phyloP scores from a whole-genome alignment of 2,888 invertebrate genomes.

The Ametastegia equiseti region DNA sequence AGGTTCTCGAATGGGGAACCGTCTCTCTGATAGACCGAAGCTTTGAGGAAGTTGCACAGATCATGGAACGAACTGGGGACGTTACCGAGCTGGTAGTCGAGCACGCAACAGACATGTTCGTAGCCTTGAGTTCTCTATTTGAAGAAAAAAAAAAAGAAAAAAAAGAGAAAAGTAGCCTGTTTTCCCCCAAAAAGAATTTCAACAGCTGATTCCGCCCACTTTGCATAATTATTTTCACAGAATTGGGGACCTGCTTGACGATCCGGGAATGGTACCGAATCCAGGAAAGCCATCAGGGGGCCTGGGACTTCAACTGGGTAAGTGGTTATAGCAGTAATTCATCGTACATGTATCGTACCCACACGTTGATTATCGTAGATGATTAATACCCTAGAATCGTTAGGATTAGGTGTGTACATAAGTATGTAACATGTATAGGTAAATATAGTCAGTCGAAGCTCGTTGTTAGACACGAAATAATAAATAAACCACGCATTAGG shows the following conservation, averaged over 20 bases:
- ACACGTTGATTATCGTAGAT: background rate
- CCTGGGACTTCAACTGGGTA: constrained; percentile 81
- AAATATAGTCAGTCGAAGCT: no score
- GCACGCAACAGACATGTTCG: constrained; percentile 84
- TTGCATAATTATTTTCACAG: constrained; percentile 74
- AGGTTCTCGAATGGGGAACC: constrained; percentile 95
- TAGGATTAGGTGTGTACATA: no score
- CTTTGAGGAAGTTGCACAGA: constrained; percentile 94
- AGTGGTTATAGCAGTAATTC: constrained; percentile 65
- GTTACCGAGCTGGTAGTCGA: constrained; percentile 92
- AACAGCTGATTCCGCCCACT: no score
- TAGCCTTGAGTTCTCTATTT: no score
- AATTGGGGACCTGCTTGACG: constrained; percentile 84
- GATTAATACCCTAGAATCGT: background rate
- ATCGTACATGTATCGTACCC: background rate
- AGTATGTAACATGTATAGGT: no score
- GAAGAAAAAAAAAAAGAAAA: no score
- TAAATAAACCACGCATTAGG: no score
- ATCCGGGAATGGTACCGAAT: constrained; percentile 75
- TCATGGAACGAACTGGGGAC: constrained; percentile 92
- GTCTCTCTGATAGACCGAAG: constrained; percentile 93
- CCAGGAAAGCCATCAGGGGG: constrained; percentile 69
- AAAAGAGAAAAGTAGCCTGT: no score
- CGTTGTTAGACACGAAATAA: no score
- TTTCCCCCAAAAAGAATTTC: constrained; percentile 37